Percentiles rank a stretch among this genome's conserved stretches.
These are phyloP conservation scores for Folsomia manolachei DNA, from an alignment of 2,888 invertebrate species.

Conservation along the genomic window DNA sequence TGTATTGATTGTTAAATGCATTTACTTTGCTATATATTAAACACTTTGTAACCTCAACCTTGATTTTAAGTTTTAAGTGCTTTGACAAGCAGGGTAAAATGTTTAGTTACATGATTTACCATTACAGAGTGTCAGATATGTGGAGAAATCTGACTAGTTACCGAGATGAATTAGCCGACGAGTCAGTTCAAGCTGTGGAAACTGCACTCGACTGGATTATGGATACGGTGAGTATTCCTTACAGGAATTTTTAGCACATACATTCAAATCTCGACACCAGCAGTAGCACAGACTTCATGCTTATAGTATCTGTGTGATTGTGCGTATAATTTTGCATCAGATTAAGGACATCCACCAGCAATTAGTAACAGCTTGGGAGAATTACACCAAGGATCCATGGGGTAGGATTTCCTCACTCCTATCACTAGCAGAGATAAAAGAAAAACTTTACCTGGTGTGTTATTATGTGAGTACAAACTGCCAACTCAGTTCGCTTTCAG, in stretches of 20 bases:
- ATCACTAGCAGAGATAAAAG: slow-evolving; percentile 21
- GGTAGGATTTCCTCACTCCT: slow-evolving; percentile 21
- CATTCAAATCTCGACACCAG: no score
- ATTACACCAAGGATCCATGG: slow-evolving; percentile 29
- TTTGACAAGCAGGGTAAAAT: no score
- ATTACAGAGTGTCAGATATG: background rate
- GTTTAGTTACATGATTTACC: no score
- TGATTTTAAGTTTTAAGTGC: no score
- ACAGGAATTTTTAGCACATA: no score
- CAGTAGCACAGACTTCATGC: no score
- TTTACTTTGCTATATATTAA: no score
- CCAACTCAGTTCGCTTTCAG: background rate
- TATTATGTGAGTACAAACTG: slow-evolving; percentile 15
- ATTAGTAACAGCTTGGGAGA: slow-evolving; percentile 39
- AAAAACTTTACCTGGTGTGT: slow-evolving; percentile 14
- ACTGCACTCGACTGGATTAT: slow-evolving; percentile 40
- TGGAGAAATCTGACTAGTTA: slow-evolving; percentile 17
- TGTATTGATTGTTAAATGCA: no score
- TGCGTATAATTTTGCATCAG: slow-evolving; percentile 26
- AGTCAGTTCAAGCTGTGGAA: slow-evolving; percentile 44
- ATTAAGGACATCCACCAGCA: slow-evolving; percentile 36
- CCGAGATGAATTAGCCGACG: slow-evolving; percentile 33
- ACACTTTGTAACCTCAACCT: no score
- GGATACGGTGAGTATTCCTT: slow-evolving; percentile 43
- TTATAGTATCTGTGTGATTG: background rate